These are phyloP conservation scores for Portunus trituberculatus DNA, from an alignment of 1,140 invertebrate genomes.

Conservation along the genomic window DNA sequence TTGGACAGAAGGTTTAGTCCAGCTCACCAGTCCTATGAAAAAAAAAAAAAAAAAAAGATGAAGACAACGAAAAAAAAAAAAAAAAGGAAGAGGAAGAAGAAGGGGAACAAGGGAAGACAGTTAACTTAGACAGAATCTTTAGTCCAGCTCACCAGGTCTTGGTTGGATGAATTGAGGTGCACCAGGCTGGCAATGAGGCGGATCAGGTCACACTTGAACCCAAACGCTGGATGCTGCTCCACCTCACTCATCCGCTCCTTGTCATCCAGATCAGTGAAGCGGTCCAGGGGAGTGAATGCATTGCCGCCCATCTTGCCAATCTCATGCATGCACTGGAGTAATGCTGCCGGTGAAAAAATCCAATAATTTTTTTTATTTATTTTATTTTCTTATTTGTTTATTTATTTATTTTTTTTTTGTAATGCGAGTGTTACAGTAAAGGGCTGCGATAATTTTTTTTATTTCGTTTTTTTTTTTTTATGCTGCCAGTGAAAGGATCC, in stretches of 20 bases:
- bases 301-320: conserved; percentile 61
- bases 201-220: conserved; percentile 69
- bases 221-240: conserved; percentile 52
- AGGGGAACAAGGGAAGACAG: too few relatives aligned
- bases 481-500: too few relatives aligned
- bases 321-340: conserved; percentile 56
- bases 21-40: too few relatives aligned
- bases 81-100: too few relatives aligned
- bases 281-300: conserved; percentile 49
- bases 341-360: background rate
- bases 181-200: conserved; percentile 63
- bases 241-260: conserved; percentile 30
- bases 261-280: conserved; percentile 36
- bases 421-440: background rate
- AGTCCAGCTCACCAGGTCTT: conserved; percentile 55
- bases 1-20: too few relatives aligned
- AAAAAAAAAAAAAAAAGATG: too few relatives aligned
- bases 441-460: too few relatives aligned
- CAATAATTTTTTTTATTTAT: background rate
- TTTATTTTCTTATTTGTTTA: too few relatives aligned
- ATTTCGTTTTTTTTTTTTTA: too few relatives aligned
- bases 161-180: conserved; percentile 47
- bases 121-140: too few relatives aligned
- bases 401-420: background rate
- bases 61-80: too few relatives aligned